Evolutionary conservation across 2,113 vertebrate species (phyloP).

Genomic region (Asarcornis scutulata): DNA sequence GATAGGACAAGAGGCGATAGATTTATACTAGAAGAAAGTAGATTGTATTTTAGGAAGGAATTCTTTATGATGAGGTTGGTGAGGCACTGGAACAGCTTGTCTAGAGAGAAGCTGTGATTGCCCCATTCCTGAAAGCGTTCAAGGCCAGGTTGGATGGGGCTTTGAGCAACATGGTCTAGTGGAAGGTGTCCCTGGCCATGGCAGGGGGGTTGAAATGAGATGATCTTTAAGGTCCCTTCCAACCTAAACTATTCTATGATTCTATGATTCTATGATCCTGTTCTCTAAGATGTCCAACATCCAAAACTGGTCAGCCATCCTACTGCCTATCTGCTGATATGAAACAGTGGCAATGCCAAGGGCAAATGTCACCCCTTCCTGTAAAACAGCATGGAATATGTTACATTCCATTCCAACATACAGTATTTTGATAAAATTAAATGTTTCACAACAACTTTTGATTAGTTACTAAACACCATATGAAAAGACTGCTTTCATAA

Average conservation of each 20-base stretch:
- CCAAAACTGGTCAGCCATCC: neutral
- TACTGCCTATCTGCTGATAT: neutral
- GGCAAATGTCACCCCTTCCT: neutral
- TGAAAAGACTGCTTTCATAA: neutral
- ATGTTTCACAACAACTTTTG: neutral
- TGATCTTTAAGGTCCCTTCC: too few relatives aligned
- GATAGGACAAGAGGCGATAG: too few relatives aligned
- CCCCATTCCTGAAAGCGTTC: too few relatives aligned
- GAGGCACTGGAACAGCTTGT: too few relatives aligned
- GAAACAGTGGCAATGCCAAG: neutral
- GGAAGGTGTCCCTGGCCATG: too few relatives aligned
- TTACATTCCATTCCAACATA: neutral
- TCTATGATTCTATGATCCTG: neutral
- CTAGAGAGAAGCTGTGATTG: too few relatives aligned
- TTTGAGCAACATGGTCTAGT: too few relatives aligned
- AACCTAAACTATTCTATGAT: neutral
- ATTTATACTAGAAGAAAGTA: neutral
- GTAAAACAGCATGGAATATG: neutral
- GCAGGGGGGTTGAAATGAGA: too few relatives aligned
- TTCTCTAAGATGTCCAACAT: neutral
- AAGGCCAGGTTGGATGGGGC: too few relatives aligned
- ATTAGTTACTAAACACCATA: neutral
- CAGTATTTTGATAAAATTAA: neutral
- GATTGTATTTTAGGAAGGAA: too few relatives aligned
- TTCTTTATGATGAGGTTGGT: too few relatives aligned